Evolutionary conservation across 2,888 invertebrate genomes (phyloP).

Genomic region (Agrypnus murinus): DNA sequence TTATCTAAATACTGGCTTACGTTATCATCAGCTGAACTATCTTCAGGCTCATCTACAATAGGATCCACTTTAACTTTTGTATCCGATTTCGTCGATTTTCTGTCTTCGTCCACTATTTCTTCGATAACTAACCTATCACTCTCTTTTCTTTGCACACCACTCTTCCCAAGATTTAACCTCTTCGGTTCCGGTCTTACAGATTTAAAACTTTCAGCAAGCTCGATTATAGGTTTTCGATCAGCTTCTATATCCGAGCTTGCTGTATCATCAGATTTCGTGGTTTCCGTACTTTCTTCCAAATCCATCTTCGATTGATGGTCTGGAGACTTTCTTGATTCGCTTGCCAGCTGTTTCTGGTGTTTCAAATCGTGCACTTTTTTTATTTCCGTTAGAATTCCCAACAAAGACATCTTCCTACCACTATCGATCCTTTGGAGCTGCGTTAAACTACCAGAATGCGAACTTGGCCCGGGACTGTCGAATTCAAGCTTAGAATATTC

Average conservation of each 20-base stretch:
- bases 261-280: not conserved
- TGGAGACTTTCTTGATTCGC: not conserved
- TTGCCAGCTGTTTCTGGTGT: slow-evolving; percentile 29
- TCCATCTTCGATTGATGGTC: not conserved
- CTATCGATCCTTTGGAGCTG: slow-evolving; percentile 14
- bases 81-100: slow-evolving; percentile 23
- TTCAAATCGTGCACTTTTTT: slow-evolving; percentile 34
- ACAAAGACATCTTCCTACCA: slow-evolving; percentile 39
- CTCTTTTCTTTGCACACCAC: slow-evolving; percentile 13
- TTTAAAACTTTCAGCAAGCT: slow-evolving; percentile 31
- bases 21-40: slow-evolving; percentile 67
- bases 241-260: not conserved
- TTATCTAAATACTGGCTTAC: slow-evolving; percentile 70
- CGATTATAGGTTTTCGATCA: slow-evolving; percentile 16
- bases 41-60: slow-evolving; percentile 62
- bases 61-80: slow-evolving; percentile 34
- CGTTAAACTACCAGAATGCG: slow-evolving; percentile 34
- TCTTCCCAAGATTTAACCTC: not conserved
- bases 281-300: not conserved
- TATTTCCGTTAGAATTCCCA: slow-evolving; percentile 43
- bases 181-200: not conserved
- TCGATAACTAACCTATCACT: slow-evolving; percentile 40
- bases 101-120: slow-evolving; percentile 35
- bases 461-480: slow-evolving; percentile 27
- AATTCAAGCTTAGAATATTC: slow-evolving; percentile 66